Evolutionary conservation across 1,140 invertebrate species (phyloP), one percentile per base, ranked within the genome.

Genomic region (Thaumatotibia leucotreta): DNA sequence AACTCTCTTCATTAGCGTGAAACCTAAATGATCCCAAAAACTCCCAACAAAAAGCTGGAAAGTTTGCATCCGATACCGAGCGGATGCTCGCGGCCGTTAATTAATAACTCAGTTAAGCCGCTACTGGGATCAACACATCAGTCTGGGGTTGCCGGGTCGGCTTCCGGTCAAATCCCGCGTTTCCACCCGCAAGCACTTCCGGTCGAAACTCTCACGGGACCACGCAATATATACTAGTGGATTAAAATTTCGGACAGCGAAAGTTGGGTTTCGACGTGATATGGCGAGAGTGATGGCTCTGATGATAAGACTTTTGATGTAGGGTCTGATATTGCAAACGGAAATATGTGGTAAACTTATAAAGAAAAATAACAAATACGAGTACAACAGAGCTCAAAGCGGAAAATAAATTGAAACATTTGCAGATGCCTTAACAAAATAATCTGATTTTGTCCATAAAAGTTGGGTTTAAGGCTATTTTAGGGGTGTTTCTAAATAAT

Each of bases 131-230:
- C 52, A 58, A 58, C 52, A 58, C 52, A 58, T 58, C 52, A 58
- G 52, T 58, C 52, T 29, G 52, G n/a, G 52, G 22, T 24, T 24
- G 50, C 27, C 52, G 24, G 52, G 52, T 24, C 24, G 52, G 23
- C 52, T 58, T 58, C 52, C 52, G 52, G 52, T 58, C 52, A 58
- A 58, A 58, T 31, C 27, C 52, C 52, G 52, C 52, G 27, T 4
- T 54, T 58, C 52, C 11, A n/a, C 52, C 52, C 52, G 52, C 52
- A 58, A 58, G 52, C 52, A 58, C 52, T 58, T 58, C 52, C 52
- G 52, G 52, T 27, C 52, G 17, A 31, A 58, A 58, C 52, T 58
- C 52, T 58, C 52, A 29, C 50, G 52, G 52, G 52, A 27, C 23
- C 27, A 31, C 27, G 24, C 52, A 31, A 27, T 29, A 54, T 50